Conservation (phyloP, 2,113 vertebrate genomes). For the Neopipo cinnamomea region DNA sequence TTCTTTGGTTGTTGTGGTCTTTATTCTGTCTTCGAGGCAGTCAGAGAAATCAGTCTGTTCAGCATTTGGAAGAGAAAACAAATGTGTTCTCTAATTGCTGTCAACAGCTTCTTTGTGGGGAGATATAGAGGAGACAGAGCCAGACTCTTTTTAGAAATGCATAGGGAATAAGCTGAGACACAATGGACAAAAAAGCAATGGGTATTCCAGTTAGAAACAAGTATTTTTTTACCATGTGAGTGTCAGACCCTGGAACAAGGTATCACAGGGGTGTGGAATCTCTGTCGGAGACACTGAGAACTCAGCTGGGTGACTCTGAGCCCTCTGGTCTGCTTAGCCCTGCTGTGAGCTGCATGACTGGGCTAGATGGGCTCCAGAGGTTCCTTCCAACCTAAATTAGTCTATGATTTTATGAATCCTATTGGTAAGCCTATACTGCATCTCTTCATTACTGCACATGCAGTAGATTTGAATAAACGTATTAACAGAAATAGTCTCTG, state of each 20-base stretch:
- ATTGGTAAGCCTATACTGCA: neutral
- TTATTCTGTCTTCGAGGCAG: neutral
- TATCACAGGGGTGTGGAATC: fast-evolving
- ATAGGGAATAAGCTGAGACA: neutral
- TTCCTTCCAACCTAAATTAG: neutral
- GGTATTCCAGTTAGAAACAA: neutral
- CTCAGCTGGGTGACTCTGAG: neutral
- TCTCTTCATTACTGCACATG: neutral
- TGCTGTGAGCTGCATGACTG: neutral
- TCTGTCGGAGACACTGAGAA: neutral
- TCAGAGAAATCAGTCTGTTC: neutral
- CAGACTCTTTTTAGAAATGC: neutral
- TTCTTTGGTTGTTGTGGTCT: fast-evolving
- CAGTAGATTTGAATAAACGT: neutral
- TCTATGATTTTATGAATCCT: neutral
- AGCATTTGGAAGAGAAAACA: neutral
- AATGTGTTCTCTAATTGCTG: neutral
- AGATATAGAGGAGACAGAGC: neutral
- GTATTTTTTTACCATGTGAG: fast-evolving
- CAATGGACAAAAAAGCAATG: neutral
- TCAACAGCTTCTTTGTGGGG: neutral
- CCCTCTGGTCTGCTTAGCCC: neutral
- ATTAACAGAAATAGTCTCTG: neutral
- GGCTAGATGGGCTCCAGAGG: neutral
- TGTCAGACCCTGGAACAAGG: neutral